Base-by-base conservation (phyloP, 1,140 invertebrate genomes). In the Eriosoma lanigerum region DNA sequence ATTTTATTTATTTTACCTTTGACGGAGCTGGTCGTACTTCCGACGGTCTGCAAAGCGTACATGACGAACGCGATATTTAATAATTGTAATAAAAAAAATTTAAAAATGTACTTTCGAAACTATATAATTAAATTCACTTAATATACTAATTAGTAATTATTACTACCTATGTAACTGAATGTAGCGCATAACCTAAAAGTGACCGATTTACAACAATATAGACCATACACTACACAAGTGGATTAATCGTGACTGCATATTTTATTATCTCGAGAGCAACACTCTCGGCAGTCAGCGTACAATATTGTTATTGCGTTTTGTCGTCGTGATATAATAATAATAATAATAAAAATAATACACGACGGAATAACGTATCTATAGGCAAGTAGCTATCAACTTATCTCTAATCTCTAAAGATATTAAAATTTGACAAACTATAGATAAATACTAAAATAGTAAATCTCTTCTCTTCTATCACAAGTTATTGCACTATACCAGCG, bases 31-130 rank as follows among this genome's bases (percentile, higher is more conserved):
- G 52, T 78, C 13, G 75, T 78, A 46, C 75, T 78, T 9, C 75
- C 75, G 32, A 78, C 75, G 24, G 75, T 78, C 15, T 78, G 52
- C 38, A 78, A 29, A 78, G 54, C 54, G 75, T 78, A 78, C 75
- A 78, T 78, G n/a, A 9, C 32, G 17, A 17, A 13, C 13, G 21
- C 26, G n/a, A n/a, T n/a, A n/a, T n/a, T n/a, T n/a, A n/a, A n/a
- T n/a, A n/a, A n/a, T n/a, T n/a, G n/a, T 6, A 24, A 19, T 21
- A 3, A 64, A n/a, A 5, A 29, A 64, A 38, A 9, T 17, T 19
- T 58, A 5, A 1, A 15, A 26, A 26, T 15, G 17, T 24, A 4
- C 21, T 24, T 60, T 60, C 1, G 56, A 4, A 17, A 60, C 56
- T 26, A 13, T 26, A 60, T 13, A 26, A 60, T 2, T 29, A 26